These are phyloP conservation scores for Myzus persicae DNA, from an alignment of 1,140 invertebrate species.

Conservation along the genomic window DNA sequence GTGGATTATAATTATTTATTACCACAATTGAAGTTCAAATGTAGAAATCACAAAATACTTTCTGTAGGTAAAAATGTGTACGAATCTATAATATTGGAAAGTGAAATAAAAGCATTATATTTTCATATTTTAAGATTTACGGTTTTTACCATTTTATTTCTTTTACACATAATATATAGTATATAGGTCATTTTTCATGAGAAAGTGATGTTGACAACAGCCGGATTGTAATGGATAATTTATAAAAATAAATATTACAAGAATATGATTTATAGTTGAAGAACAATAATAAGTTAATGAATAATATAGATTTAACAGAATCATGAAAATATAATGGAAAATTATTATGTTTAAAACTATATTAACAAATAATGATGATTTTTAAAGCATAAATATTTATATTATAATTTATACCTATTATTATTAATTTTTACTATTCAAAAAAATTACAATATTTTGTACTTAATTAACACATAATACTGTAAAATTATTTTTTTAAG, in stretches of 20 bases:
- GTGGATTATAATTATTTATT: too few relatives aligned
- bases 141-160: neutral
- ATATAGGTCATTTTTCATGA: neutral
- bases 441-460: neutral
- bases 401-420: neutral
- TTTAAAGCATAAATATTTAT: too few relatives aligned
- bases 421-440: neutral
- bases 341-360: neutral
- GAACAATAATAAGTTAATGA: neutral
- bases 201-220: neutral
- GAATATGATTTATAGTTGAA: neutral
- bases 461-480: neutral
- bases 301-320: neutral
- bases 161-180: neutral
- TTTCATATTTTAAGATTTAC: neutral
- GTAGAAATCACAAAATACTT: neutral
- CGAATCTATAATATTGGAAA: conserved; percentile 17
- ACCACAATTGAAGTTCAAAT: neutral
- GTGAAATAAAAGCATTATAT: neutral
- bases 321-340: neutral
- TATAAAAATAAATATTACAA: neutral
- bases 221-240: neutral
- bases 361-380: neutral
- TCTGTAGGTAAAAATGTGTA: neutral
- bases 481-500: neutral